Evolutionary conservation across 2,888 invertebrate species (phyloP).

Genomic region (Yponomeuta malinellus): DNA sequence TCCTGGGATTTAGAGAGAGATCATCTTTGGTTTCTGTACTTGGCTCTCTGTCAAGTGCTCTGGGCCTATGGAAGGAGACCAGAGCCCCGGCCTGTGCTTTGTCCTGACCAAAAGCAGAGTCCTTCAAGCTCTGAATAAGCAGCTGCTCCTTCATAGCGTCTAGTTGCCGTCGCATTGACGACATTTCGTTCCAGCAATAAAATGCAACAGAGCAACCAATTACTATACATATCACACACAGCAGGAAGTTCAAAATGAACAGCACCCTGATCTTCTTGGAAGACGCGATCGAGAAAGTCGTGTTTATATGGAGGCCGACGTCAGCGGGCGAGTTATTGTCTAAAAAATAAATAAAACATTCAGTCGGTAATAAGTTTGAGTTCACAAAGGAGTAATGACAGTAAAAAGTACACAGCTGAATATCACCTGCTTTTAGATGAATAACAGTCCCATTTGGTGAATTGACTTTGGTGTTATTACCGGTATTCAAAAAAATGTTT

Average conservation of each 20-base stretch:
- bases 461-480: slow-evolving; percentile 53
- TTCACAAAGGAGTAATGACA: background rate
- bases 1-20: slow-evolving; percentile 37
- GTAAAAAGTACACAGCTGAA: slow-evolving; percentile 19
- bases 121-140: slow-evolving; percentile 41
- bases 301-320: slow-evolving; percentile 66
- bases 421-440: slow-evolving; percentile 66
- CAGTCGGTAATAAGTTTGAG: background rate
- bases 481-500: slow-evolving; percentile 65
- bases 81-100: slow-evolving; percentile 45
- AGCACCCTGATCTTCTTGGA: slow-evolving; percentile 68
- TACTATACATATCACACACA: slow-evolving; percentile 57
- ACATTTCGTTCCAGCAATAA: slow-evolving; percentile 65
- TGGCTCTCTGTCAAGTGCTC: slow-evolving; percentile 38
- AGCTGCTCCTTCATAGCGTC: slow-evolving; percentile 56
- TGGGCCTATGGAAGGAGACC: slow-evolving; percentile 31
- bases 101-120: slow-evolving; percentile 30
- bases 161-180: slow-evolving; percentile 54
- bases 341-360: slow-evolving; percentile 37
- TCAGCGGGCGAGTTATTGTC: slow-evolving; percentile 50
- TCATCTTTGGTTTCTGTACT: slow-evolving; percentile 35
- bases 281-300: slow-evolving; percentile 67
- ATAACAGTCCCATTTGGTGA: slow-evolving; percentile 60
- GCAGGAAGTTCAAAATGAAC: slow-evolving; percentile 61
- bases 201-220: slow-evolving; percentile 57